Conservation (phyloP, 2,888 invertebrate species). For the Pachymerium ferrugineum region DNA sequence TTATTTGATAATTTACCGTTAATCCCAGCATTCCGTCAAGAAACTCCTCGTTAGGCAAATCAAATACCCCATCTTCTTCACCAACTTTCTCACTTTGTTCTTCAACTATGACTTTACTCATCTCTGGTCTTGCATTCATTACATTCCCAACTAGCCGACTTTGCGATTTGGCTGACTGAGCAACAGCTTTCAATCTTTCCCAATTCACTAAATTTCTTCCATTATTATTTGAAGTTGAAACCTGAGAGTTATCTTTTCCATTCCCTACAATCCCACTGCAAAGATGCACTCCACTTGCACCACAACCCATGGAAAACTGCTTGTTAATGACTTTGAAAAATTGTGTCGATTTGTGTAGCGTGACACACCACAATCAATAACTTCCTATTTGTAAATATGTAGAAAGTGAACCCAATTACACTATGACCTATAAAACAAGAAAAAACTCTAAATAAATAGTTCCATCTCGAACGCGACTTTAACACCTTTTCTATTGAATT, state of each 20-base stretch:
- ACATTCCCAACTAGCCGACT: not conserved
- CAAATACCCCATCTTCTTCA: conserved; percentile 5
- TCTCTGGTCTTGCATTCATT: not conserved
- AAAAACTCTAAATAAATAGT: too few relatives aligned
- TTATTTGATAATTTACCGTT: conserved; percentile 7
- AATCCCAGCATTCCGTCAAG: conserved; percentile 34
- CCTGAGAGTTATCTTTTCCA: not conserved
- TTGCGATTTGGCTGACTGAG: not conserved
- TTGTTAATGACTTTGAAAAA: too few relatives aligned
- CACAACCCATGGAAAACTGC: too few relatives aligned
- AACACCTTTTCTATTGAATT: too few relatives aligned
- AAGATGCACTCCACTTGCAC: not conserved
- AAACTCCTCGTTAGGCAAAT: conserved; percentile 20
- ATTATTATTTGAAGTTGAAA: too few relatives aligned
- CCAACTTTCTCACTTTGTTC: not conserved
- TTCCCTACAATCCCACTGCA: not conserved
- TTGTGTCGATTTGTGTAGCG: too few relatives aligned
- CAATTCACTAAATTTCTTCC: not conserved
- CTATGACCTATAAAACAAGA: too few relatives aligned
- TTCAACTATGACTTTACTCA: not conserved
- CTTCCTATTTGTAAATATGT: too few relatives aligned
- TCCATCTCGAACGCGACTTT: too few relatives aligned
- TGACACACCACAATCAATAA: too few relatives aligned
- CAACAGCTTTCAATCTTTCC: not conserved
- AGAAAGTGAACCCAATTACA: too few relatives aligned